Conservation (phyloP, 2,888 invertebrate genomes). For the Erpobdella octoculata region DNA sequence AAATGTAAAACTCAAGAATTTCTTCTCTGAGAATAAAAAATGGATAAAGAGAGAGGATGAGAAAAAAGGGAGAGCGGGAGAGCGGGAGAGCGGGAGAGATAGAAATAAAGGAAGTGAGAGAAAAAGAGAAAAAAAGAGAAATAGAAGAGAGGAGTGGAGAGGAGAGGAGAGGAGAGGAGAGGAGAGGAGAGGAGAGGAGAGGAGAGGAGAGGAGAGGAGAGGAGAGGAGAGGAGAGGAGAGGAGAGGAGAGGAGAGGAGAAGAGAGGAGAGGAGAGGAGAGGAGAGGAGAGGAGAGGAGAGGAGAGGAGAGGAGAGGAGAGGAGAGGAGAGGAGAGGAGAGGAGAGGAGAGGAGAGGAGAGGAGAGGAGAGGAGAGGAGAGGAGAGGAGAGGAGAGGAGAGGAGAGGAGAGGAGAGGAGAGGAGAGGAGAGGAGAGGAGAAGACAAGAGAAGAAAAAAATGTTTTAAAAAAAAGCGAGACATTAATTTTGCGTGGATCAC, state of each 20-base stretch:
- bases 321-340: not conserved
- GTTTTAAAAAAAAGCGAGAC: too few species aligned
- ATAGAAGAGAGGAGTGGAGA: not conserved
- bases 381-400: too few species aligned
- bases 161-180: not conserved
- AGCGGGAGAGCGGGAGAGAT: not conserved
- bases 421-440: too few species aligned
- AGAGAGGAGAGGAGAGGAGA: not conserved
- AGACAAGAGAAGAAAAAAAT: too few species aligned
- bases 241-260: not conserved
- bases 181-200: not conserved
- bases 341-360: not conserved
- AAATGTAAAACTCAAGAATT: too few species aligned
- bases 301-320: not conserved
- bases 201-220: not conserved
- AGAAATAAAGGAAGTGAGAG: not conserved
- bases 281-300: not conserved
- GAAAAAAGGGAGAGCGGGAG: too few species aligned
- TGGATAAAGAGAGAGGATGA: not conserved
- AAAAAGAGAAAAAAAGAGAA: not conserved
- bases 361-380: too few species aligned
- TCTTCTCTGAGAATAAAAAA: constrained; percentile 8
- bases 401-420: too few species aligned
- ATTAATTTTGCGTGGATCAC: too few species aligned
- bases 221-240: constrained; percentile 1